phyloP scores from a whole-genome alignment of 2,113 vertebrate species.

The Neodontobutis hainanensis region DNA sequence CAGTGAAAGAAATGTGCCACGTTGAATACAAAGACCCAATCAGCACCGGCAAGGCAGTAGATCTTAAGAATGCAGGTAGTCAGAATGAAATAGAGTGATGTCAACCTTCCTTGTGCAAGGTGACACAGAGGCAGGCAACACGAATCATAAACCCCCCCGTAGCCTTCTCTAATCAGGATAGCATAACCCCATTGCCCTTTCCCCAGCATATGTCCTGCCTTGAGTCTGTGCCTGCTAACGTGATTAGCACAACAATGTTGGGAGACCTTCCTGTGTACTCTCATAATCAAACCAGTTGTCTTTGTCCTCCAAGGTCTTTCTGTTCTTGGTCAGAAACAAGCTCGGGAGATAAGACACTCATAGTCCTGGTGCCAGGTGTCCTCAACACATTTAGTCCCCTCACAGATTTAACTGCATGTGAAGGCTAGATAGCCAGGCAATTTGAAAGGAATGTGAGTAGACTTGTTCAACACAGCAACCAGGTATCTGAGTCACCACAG shows the following conservation, averaged over 20 bases:
- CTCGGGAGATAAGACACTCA: constrained; percentile 54
- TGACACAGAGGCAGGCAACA: constrained; percentile 34
- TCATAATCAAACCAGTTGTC: constrained; percentile 69
- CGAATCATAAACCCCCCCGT: constrained; percentile 50
- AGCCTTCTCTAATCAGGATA: constrained; percentile 69
- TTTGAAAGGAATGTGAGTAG: no score
- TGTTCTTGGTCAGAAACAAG: constrained; percentile 57
- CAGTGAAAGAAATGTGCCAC: constrained; percentile 28
- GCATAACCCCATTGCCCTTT: constrained; percentile 70
- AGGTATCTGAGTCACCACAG: constrained; percentile 22
- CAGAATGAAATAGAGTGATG: constrained; percentile 16
- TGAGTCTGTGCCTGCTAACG: constrained; percentile 66
- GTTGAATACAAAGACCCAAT: constrained; percentile 35
- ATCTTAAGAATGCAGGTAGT: constrained; percentile 24
- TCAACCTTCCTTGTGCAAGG: constrained; percentile 49
- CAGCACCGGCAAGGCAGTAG: constrained; percentile 1
- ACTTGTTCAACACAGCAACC: not conserved
- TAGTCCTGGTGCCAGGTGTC: constrained; percentile 58
- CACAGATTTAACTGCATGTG: constrained; percentile 45
- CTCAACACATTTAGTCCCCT: constrained; percentile 50
- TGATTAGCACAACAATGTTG: constrained; percentile 73
- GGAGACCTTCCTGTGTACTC: constrained; percentile 69
- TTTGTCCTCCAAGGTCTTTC: constrained; percentile 70
- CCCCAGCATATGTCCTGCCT: constrained; percentile 68
- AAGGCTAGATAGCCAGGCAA: constrained; percentile 7